Conservation (phyloP, 2,888 invertebrate genomes). For the Hemithea aestivaria region DNA sequence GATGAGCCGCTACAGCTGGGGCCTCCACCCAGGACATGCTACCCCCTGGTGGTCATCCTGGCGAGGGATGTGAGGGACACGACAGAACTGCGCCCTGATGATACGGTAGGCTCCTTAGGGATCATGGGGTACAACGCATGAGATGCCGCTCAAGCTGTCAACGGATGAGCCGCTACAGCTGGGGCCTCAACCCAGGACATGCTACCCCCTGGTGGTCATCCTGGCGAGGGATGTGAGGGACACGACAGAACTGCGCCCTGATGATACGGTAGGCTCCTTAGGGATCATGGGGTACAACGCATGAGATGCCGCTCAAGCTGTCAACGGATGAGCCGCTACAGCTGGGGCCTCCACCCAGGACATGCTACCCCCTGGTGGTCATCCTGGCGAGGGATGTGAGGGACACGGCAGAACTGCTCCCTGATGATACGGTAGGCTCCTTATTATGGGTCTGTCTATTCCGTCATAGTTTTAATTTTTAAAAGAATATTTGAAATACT, state of each 20-base stretch:
- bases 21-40: conserved; percentile 85
- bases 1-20: conserved; percentile 83
- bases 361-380: conserved; percentile 88
- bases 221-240: conserved; percentile 82
- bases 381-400: conserved; percentile 82
- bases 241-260: conserved; percentile 82
- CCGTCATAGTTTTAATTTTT: no score
- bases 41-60: conserved; percentile 87
- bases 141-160: conserved; percentile 81
- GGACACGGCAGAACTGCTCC: conserved; percentile 81
- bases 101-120: conserved; percentile 84
- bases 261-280: conserved; percentile 85
- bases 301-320: conserved; percentile 81
- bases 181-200: conserved; percentile 85
- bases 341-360: conserved; percentile 85
- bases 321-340: conserved; percentile 81
- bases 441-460: no score
- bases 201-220: conserved; percentile 88
- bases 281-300: no score
- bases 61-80: conserved; percentile 82
- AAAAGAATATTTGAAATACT: no score
- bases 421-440: conserved; percentile 88
- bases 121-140: no score
- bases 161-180: conserved; percentile 82
- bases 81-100: conserved; percentile 83